These are phyloP conservation scores for Alectoris magna DNA, from an alignment of 2,797 vertebrate species.

Conservation along the genomic window DNA sequence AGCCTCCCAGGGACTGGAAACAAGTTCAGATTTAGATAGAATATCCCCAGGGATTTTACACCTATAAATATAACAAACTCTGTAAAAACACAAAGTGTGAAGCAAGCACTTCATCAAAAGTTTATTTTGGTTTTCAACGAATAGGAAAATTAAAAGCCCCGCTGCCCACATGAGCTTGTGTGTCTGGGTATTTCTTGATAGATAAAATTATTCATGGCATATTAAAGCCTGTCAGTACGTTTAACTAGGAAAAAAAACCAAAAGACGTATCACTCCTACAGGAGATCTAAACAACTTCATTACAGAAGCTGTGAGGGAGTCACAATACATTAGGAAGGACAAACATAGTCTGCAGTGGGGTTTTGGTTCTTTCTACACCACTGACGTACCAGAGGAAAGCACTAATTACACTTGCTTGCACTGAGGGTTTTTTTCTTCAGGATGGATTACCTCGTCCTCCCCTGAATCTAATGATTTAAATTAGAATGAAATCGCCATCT, in stretches of 20 bases:
- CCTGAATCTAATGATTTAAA: conserved; percentile 73
- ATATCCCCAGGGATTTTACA: conserved; percentile 43
- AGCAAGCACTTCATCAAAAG: conserved; percentile 54
- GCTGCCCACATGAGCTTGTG: conserved; percentile 4
- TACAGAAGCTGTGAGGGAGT: conserved; percentile 27
- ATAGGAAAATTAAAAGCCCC: conserved; percentile 55
- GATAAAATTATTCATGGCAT: conserved; percentile 45
- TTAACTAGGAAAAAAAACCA: neutral
- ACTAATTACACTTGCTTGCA: conserved; percentile 75
- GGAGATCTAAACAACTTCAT: conserved; percentile 48
- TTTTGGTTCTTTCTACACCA: conserved; percentile 1
- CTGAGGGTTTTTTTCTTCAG: conserved; percentile 68
- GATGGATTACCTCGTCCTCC: conserved; percentile 69
- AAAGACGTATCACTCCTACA: neutral
- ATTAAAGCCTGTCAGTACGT: conserved; percentile 30
- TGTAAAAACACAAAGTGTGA: conserved; percentile 29
- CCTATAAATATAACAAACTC: conserved; percentile 29
- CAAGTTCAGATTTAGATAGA: conserved; percentile 1
- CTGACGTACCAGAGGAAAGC: conserved; percentile 38
- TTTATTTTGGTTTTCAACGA: conserved; percentile 59
- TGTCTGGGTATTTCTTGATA: conserved; percentile 19
- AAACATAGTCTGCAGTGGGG: neutral
- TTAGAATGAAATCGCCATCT: conserved; percentile 52
- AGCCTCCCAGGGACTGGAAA: conserved; percentile 1
- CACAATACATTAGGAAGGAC: conserved; percentile 1